Evolutionary conservation across 2,888 invertebrate genomes (phyloP), one percentile per base, ranked within the genome.

Genomic region (Cyclophora albipunctata): DNA sequence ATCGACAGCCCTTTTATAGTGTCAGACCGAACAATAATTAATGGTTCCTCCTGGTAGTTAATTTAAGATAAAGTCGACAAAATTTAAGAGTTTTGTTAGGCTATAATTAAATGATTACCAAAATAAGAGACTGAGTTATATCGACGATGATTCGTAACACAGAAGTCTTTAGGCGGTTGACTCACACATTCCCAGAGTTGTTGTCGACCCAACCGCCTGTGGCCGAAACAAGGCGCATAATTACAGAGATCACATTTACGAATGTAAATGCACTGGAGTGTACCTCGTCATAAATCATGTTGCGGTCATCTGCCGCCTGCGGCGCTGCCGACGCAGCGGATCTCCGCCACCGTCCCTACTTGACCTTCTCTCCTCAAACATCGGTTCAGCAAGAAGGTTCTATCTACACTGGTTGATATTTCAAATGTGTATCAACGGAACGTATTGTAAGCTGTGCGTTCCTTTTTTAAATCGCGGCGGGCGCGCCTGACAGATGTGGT

Each of bases 291-390:
- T 86, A 82, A 86, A 85, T 87, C 85, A 85, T 78, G 77, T 67
- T 72, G 79, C 81, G 83, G 85, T 84, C 85, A 84, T 87, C 86
- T 84, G 85, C 85, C 84, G 85, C 87, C 84, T 72, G 81, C 76
- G 82, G 84, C 80, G 81, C 74, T 76, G 78, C 73, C 71, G 75
- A 75, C 75, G 73, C 73, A 65, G 64, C 62, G 52, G 51, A 61
- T 59, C 54, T 59, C 50, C 46, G 50, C 47, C 47, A 59, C 65
- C 69, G 65, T 34, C 45, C 20, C 45, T 54, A 43, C 34, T 6
- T 53, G 69, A 63, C 34, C 64, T 42, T 47, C 44, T n/a, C 20
- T 41, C 4, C 5, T 33, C 50, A 42, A 33, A 3, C 35, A 3
- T n/a, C 20, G 34, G 6, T 44, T 50, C 34, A 3, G 3, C 3